phyloP scores from a whole-genome alignment of 64 coral and sea anemone genomes.

The Trachythela sp. region DNA sequence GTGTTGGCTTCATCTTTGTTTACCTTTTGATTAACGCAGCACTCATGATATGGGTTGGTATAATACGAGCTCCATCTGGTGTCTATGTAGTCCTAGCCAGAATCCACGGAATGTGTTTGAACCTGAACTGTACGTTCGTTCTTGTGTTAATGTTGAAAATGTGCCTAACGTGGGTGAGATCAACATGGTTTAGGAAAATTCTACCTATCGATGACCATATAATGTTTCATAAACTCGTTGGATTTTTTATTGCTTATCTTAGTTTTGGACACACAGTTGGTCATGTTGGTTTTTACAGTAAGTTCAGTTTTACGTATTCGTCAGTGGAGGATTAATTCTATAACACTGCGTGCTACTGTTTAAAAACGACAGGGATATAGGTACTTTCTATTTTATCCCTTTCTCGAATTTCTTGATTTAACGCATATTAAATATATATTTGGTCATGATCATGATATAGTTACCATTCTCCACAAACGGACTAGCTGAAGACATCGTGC shows the following conservation, averaged over 20 bases:
- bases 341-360: too few relatives aligned
- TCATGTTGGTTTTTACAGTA: background rate
- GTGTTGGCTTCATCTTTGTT: background rate
- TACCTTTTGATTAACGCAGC: background rate
- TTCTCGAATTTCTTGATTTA: too few relatives aligned
- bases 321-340: too few relatives aligned
- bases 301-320: background rate
- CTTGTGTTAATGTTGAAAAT: background rate
- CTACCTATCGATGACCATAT: background rate
- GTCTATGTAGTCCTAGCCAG: background rate
- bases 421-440: too few relatives aligned
- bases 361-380: too few relatives aligned
- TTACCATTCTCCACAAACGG: too few relatives aligned
- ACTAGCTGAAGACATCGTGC: too few relatives aligned
- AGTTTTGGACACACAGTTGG: constrained; percentile 1
- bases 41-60: background rate
- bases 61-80: background rate
- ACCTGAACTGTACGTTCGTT: background rate
- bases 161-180: background rate
- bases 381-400: too few relatives aligned
- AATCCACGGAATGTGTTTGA: background rate
- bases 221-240: background rate
- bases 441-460: too few relatives aligned
- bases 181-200: background rate
- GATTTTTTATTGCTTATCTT: background rate